These are phyloP conservation scores for Gila orcuttii DNA, from an alignment of 2,113 vertebrate genomes.

Conservation along the genomic window DNA sequence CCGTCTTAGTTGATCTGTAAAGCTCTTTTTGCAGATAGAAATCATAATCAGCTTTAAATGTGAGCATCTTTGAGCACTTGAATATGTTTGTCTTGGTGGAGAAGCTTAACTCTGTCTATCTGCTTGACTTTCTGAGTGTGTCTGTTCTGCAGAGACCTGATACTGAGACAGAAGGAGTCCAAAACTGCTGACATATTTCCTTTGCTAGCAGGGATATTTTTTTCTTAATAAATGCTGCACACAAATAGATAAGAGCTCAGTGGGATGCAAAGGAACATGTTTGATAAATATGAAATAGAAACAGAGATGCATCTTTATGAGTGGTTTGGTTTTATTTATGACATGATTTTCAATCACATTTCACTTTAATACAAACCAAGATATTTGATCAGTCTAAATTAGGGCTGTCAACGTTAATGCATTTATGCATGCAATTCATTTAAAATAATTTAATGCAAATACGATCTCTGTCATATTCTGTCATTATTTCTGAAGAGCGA, in stretches of 20 bases:
- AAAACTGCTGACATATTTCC: conserved; percentile 69
- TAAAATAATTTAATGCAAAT: too few species aligned
- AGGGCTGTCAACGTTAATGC: too few species aligned
- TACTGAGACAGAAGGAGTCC: conserved; percentile 27
- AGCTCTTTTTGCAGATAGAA: conserved; percentile 23
- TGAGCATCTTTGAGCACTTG: conserved; percentile 71
- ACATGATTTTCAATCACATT: not conserved
- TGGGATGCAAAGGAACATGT: conserved; percentile 62
- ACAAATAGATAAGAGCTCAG: conserved; percentile 70
- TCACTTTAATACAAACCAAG: not conserved
- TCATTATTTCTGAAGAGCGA: too few species aligned
- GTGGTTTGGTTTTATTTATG: conserved; percentile 31
- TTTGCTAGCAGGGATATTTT: conserved; percentile 63
- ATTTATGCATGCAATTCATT: too few species aligned
- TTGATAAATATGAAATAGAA: conserved; percentile 58
- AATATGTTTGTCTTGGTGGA: conserved; percentile 78
- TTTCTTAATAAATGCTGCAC: conserved; percentile 63
- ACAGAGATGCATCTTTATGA: conserved; percentile 50
- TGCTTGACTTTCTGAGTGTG: conserved; percentile 71
- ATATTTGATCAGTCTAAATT: too few species aligned
- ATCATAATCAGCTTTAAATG: conserved; percentile 73
- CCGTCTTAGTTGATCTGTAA: conserved; percentile 53
- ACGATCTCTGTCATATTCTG: too few species aligned
- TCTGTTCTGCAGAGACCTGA: conserved; percentile 64
- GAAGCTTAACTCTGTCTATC: conserved; percentile 74